phyloP scores from a whole-genome alignment of 1,140 invertebrate species.

The Cydia splendana region DNA sequence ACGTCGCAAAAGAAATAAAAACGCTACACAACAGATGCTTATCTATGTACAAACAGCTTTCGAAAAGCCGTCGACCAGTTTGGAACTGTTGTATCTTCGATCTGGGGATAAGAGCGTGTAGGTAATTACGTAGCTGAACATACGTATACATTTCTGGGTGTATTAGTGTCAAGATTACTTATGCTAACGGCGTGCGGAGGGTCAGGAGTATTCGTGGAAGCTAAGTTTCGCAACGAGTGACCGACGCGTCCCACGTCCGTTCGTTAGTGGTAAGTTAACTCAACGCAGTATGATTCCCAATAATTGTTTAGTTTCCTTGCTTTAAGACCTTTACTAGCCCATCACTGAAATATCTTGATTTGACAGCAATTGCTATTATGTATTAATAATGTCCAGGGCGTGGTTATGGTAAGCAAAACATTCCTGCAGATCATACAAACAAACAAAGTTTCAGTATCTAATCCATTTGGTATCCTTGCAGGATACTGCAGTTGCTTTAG shows the following conservation, averaged over 20 bases:
- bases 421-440: too few relatives aligned
- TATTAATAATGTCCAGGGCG: too few relatives aligned
- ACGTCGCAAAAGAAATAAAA: slow-evolving; percentile 30
- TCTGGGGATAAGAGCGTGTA: slow-evolving; percentile 38
- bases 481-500: neutral
- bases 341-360: too few relatives aligned
- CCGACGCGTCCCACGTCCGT: slow-evolving; percentile 48
- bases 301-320: slow-evolving; percentile 18
- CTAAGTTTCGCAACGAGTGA: slow-evolving; percentile 55
- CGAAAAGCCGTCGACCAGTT: slow-evolving; percentile 25
- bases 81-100: slow-evolving; percentile 30
- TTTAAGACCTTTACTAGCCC: neutral
- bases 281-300: slow-evolving; percentile 22
- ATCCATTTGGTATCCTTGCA: neutral
- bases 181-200: slow-evolving; percentile 56
- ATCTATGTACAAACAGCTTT: slow-evolving; percentile 29
- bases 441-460: too few relatives aligned
- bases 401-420: too few relatives aligned
- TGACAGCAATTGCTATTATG: too few relatives aligned
- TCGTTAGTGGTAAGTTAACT: slow-evolving; percentile 41
- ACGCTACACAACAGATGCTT: slow-evolving; percentile 6
- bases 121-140: slow-evolving; percentile 42
- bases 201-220: slow-evolving; percentile 58
- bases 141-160: slow-evolving; percentile 38
- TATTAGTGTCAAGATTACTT: slow-evolving; percentile 64